phyloP scores from a whole-genome alignment of 1,140 invertebrate species.

The Drosophila pruinosa region DNA sequence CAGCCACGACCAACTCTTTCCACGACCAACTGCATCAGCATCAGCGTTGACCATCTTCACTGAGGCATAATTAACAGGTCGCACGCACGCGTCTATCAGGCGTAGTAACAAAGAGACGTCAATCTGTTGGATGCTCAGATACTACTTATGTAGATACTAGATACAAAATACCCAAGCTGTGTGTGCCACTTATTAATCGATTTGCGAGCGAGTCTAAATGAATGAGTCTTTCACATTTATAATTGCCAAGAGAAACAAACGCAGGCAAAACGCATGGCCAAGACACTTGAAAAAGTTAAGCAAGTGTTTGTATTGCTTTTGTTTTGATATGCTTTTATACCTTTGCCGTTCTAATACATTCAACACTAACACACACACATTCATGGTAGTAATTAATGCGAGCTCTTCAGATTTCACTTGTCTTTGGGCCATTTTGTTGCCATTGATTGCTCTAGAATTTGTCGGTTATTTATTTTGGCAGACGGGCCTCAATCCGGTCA shows the following conservation, averaged over 20 bases:
- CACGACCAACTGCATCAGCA: conserved; percentile 29
- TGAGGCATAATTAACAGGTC: conserved; percentile 72
- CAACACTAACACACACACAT: not conserved
- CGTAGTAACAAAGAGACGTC: conserved; percentile 15
- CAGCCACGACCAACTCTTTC: conserved; percentile 6
- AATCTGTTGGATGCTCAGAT: conserved; percentile 31
- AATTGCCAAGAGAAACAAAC: conserved; percentile 26
- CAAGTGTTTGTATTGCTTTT: conserved; percentile 36
- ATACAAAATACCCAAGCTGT: conserved; percentile 18
- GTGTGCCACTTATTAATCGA: conserved; percentile 74
- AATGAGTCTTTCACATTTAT: conserved; percentile 44
- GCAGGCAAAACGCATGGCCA: conserved; percentile 12
- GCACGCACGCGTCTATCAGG: conserved; percentile 52
- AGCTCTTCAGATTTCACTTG: conserved; percentile 71
- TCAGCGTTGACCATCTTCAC: conserved; percentile 53
- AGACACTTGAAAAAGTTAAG: conserved; percentile 26
- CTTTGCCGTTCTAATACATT: conserved; percentile 29
- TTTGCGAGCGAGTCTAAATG: conserved; percentile 43
- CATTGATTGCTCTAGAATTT: conserved; percentile 76
- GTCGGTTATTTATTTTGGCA: conserved; percentile 60
- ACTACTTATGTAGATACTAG: no score
- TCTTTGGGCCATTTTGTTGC: conserved; percentile 53
- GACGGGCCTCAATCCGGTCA: conserved; percentile 14
- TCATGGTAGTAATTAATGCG: conserved; percentile 58
- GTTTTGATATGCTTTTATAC: conserved; percentile 23